Evolutionary conservation across 1,140 invertebrate genomes (phyloP).

Genomic region (Littorina saxatilis): DNA sequence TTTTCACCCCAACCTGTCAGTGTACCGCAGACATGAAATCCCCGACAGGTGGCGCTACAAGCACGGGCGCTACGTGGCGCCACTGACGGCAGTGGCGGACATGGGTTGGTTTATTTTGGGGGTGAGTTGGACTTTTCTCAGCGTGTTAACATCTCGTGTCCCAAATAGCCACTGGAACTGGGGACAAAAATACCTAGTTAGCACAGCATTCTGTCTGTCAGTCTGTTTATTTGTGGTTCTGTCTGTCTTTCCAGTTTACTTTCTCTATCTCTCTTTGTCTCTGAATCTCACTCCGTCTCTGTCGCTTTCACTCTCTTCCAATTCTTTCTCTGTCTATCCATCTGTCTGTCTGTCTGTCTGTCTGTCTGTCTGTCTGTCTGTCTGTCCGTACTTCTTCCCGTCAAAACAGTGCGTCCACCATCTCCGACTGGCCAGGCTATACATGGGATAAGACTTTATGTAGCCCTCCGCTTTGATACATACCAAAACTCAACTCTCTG

Average conservation of each 20-base stretch:
- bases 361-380: not conserved
- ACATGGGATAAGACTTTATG: too few relatives aligned
- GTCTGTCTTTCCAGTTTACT: not conserved
- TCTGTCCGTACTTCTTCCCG: too few relatives aligned
- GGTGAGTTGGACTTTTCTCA: too few relatives aligned
- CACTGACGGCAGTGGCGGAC: conserved; percentile 67
- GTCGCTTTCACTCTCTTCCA: not conserved
- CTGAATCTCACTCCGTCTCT: not conserved
- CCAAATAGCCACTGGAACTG: too few relatives aligned
- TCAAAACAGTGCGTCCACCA: too few relatives aligned
- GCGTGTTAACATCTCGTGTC: not conserved
- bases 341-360: not conserved
- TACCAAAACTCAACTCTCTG: too few relatives aligned
- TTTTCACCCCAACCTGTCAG: conserved; percentile 41
- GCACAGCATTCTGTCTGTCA: not conserved
- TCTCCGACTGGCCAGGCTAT: too few relatives aligned
- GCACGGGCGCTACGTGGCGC: conserved; percentile 64
- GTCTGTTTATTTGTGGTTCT: not conserved
- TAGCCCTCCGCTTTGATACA: too few relatives aligned
- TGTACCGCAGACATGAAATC: conserved; percentile 66
- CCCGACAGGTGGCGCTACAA: conserved; percentile 67
- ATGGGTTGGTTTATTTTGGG: conserved; percentile 60
- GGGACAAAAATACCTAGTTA: too few relatives aligned
- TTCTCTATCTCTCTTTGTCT: conserved; percentile 8
- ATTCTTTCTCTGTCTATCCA: not conserved